phyloP scores from a whole-genome alignment of 2,113 vertebrate species.

The Oreochromis aureus region DNA sequence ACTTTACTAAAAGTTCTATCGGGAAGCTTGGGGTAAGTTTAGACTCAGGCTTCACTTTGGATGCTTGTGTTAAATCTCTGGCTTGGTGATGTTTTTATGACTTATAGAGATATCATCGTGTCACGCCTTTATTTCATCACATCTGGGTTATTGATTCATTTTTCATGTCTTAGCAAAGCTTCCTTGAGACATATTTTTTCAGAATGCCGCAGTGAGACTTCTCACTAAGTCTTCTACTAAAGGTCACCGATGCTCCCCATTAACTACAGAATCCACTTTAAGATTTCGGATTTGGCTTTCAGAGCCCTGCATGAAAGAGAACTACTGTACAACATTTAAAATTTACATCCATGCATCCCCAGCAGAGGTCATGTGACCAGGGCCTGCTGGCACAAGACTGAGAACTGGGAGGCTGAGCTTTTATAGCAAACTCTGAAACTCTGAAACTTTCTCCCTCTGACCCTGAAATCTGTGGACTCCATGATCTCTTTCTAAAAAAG shows the following conservation, averaged over 20 bases:
- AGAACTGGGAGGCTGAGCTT: neutral
- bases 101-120: neutral
- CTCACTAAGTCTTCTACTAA: neutral
- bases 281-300: neutral
- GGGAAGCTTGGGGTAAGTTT: neutral
- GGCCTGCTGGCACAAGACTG: neutral
- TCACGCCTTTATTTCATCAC: rapidly evolving
- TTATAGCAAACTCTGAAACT: neutral
- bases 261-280: neutral
- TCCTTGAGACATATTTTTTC: neutral
- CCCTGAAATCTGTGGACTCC: neutral
- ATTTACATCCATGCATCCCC: neutral
- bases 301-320: neutral
- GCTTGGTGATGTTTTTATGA: neutral
- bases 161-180: neutral
- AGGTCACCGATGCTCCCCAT: neutral
- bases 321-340: neutral
- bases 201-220: neutral
- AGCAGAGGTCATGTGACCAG: neutral
- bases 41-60: neutral
- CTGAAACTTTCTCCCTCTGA: too few species aligned
- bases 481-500: neutral
- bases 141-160: neutral
- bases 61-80: neutral
- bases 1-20: neutral